phyloP scores from a whole-genome alignment of 2,888 invertebrate species.

The Platerodrilus igneus region DNA sequence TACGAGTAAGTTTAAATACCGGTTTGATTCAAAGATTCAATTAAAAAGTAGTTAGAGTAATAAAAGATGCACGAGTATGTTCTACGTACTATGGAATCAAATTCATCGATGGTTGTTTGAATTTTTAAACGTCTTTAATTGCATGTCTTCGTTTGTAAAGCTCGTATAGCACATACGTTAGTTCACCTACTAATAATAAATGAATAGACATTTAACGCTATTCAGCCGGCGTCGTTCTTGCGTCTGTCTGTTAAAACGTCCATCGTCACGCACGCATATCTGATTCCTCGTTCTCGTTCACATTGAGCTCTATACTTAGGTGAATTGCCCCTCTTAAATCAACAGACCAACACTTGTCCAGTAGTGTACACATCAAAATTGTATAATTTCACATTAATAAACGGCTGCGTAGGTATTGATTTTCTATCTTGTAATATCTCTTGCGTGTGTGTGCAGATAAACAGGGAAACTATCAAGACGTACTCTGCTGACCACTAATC shows the following conservation, averaged over 20 bases:
- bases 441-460: constrained; percentile 27
- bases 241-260: too few species aligned
- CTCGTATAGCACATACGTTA: constrained; percentile 21
- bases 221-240: too few species aligned
- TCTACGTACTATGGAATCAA: constrained; percentile 15
- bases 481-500: constrained; percentile 20
- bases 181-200: constrained; percentile 26
- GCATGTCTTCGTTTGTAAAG: constrained; percentile 18
- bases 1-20: constrained; percentile 19
- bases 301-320: constrained; percentile 28
- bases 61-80: constrained; percentile 20
- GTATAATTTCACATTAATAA: constrained; percentile 33
- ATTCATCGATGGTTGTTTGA: constrained; percentile 21
- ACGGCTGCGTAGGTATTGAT: constrained; percentile 28
- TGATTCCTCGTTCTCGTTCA: constrained; percentile 20
- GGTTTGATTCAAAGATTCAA: constrained; percentile 20
- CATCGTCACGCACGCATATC: constrained; percentile 26
- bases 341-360: constrained; percentile 30
- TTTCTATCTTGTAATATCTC: constrained; percentile 28
- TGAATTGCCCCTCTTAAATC: constrained; percentile 29
- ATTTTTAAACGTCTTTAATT: constrained; percentile 26
- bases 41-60: constrained; percentile 24
- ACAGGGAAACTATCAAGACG: constrained; percentile 20
- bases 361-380: constrained; percentile 32
- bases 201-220: constrained; percentile 23